Conservation (phyloP, 2,113 vertebrate genomes). For the Silurus asotus region DNA sequence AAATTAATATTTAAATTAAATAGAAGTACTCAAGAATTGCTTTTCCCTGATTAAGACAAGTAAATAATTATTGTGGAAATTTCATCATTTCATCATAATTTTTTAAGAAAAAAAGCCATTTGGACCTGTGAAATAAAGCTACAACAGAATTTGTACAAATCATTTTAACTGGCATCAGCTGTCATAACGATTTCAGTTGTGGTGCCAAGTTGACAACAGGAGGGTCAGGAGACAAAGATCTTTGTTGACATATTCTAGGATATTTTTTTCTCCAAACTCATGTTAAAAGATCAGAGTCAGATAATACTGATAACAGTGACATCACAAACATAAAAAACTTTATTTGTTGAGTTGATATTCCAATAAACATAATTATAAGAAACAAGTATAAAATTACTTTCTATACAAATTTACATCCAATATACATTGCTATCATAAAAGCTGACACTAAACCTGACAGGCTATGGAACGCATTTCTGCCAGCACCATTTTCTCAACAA, state of each 20-base stretch:
- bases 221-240: not conserved
- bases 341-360: not conserved
- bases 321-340: not conserved
- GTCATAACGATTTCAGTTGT: not conserved
- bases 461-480: no score
- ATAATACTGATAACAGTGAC: not conserved
- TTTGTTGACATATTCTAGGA: not conserved
- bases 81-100: not conserved
- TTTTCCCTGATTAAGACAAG: no score
- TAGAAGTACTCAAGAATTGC: no score
- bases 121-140: not conserved
- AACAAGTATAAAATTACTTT: not conserved
- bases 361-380: not conserved
- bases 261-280: not conserved
- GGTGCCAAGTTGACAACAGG: not conserved
- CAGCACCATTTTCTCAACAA: no score
- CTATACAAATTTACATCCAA: not conserved
- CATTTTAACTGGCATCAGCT: not conserved
- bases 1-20: no score
- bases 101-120: not conserved
- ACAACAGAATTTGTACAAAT: not conserved
- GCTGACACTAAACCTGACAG: no score
- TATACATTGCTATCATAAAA: not conserved
- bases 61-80: no score
- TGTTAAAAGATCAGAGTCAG: not conserved